A percentile compares a stretch with the other conserved stretches of the same genome.
Evolutionary conservation across 2,888 invertebrate species (phyloP).

Genomic region (Xanthia togata): DNA sequence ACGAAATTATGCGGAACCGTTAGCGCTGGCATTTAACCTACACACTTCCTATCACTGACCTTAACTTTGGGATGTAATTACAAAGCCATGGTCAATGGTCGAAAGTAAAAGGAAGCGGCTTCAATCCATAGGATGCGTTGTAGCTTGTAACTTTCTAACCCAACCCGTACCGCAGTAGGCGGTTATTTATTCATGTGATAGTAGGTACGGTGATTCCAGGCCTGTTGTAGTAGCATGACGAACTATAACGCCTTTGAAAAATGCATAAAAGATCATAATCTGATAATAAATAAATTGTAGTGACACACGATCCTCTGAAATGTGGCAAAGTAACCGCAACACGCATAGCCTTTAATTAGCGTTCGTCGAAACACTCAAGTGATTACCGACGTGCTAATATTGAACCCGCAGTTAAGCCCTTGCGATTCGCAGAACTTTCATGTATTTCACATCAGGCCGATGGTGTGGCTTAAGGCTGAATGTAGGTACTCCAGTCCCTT

Average conservation of each 20-base stretch:
- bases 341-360: conserved; percentile 9
- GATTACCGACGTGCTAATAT: conserved; percentile 9
- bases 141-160: background rate
- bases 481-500: background rate
- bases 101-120: background rate
- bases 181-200: too few species aligned
- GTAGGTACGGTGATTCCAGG: background rate
- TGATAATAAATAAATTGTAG: conserved; percentile 6
- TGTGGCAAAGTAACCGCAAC: background rate
- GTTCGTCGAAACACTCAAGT: conserved; percentile 35
- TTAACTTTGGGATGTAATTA: background rate
- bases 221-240: background rate
- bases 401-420: conserved; percentile 2
- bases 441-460: background rate
- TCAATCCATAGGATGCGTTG: background rate
- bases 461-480: background rate
- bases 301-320: conserved; percentile 4
- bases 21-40: background rate
- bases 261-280: conserved; percentile 4
- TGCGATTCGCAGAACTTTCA: conserved; percentile 2
- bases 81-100: background rate
- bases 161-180: background rate
- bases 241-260: background rate
- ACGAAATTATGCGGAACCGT: background rate
- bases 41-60: conserved; percentile 3